A percentile compares a stretch with the other conserved stretches of the same genome.
Conservation (phyloP, 2,797 vertebrate genomes). For the Capromys pilorides region DNA sequence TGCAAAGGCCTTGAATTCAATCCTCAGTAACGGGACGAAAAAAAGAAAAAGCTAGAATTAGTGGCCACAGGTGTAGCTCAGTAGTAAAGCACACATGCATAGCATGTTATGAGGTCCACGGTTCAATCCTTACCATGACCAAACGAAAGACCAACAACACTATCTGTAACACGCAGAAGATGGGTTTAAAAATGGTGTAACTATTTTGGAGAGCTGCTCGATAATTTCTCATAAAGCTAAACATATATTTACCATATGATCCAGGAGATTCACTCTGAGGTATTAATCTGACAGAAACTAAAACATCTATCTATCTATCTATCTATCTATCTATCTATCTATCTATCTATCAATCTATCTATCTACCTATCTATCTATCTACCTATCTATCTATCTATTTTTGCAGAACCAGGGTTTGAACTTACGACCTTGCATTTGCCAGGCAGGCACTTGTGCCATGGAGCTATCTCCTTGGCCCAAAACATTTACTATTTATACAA, state of each 20-base stretch:
- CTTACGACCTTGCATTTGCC: no score
- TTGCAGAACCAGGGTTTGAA: no score
- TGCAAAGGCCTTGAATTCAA: neutral
- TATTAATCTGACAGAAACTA: neutral
- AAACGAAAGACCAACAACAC: conserved; percentile 17
- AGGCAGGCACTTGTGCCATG: no score
- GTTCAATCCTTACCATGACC: neutral
- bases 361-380: no score
- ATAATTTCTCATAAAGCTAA: conserved; percentile 47
- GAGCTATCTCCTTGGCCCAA: no score
- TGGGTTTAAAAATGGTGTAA: neutral
- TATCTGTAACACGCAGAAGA: neutral
- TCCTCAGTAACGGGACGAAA: no score
- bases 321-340: no score
- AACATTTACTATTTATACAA: neutral
- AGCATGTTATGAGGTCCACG: neutral
- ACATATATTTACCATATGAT: neutral
- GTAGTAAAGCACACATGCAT: neutral
- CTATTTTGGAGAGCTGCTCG: conserved; percentile 2
- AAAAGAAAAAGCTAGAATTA: neutral
- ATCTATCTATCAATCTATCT: no score
- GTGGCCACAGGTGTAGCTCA: neutral
- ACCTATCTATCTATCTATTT: no score
- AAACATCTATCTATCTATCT: no score
- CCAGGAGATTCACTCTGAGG: conserved; percentile 26